Evolutionary conservation across 2,888 invertebrate species (phyloP), one percentile per base, ranked within the genome.

Genomic region (Oscheius sp.): DNA sequence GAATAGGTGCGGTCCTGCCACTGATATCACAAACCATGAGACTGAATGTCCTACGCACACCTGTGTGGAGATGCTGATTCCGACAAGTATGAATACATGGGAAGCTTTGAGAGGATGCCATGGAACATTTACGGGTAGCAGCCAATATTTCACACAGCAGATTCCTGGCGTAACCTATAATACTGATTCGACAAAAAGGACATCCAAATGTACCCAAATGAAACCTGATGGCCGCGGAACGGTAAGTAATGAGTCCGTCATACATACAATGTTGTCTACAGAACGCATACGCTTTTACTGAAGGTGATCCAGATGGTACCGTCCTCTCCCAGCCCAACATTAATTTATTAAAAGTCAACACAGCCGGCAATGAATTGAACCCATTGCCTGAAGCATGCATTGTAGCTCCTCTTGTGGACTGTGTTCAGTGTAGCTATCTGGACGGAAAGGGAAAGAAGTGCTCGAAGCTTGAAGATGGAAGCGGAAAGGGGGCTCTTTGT

Each of bases 61-160:
- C 21, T 66, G 66, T n/a, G 18, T 66, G 25, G 66, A 66, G 1
- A 66, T 66, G 66, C 16, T 35, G 5, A 66, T 66, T 35, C 66
- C 66, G 7, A 27, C 29, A 7, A 27, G 18, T 7, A 2, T 45
- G 1, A 27, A 23, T 2, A 23, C 49, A 2, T 49, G 16, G 9
- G 52, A 66, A 49, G 25, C 49, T 1, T 49, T 66, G 16, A 13
- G 66, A 3, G 66, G 66, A 0, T 66, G 66, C 18, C 52, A 66
- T 35, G 35, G 16, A 1, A 0, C 0, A 0, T 21, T 66, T 21
- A 27, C 52, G 12, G 46, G 27, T 1, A 23, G 2, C 18, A 66
- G 25, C 29, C 23, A 23, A 2, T 27, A n/a, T 18, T 18, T n/a
- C 16, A 7, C 27, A 9, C 1, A 27, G 52, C 9, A 25, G 2